Percentiles rank a stretch among this genome's conserved stretches.
phyloP scores from a whole-genome alignment of 2,888 invertebrate species.

The Drosophila mimica region DNA sequence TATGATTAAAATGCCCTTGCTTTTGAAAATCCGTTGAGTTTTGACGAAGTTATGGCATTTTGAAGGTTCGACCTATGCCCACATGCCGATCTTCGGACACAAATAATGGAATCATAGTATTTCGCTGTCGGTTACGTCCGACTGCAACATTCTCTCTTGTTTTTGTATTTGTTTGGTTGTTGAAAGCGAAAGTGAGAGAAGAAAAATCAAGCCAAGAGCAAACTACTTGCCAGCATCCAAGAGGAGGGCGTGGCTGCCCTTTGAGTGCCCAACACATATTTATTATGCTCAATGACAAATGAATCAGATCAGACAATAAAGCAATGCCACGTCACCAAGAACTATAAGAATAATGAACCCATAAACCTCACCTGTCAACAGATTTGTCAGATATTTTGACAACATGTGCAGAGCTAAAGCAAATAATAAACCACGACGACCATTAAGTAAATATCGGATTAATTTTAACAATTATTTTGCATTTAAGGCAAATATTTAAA shows the following conservation, averaged over 20 bases:
- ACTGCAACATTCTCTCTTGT: too few relatives aligned
- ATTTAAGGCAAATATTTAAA: not conserved
- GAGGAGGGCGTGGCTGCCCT: constrained; percentile 9
- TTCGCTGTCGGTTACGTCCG: too few relatives aligned
- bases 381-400: not conserved
- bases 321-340: not conserved
- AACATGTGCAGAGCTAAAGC: not conserved
- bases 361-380: not conserved
- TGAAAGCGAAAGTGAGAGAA: constrained; percentile 67
- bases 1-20: too few relatives aligned
- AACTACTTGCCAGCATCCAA: constrained; percentile 14
- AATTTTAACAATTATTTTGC: not conserved
- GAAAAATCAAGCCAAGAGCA: constrained; percentile 7
- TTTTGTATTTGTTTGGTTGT: constrained; percentile 30
- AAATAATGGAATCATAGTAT: too few relatives aligned
- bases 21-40: too few relatives aligned
- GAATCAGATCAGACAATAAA: not conserved
- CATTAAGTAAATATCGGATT: not conserved
- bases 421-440: too few relatives aligned
- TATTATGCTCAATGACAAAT: constrained; percentile 31
- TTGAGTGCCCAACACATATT: constrained; percentile 1
- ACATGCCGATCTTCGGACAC: too few relatives aligned
- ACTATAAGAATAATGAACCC: not conserved
- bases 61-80: too few relatives aligned
- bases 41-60: too few relatives aligned